A percentile compares a stretch with the other conserved stretches of the same genome.
Evolutionary conservation across 2,797 vertebrate species (phyloP).

Genomic region (Craterocephalus amniculus): DNA sequence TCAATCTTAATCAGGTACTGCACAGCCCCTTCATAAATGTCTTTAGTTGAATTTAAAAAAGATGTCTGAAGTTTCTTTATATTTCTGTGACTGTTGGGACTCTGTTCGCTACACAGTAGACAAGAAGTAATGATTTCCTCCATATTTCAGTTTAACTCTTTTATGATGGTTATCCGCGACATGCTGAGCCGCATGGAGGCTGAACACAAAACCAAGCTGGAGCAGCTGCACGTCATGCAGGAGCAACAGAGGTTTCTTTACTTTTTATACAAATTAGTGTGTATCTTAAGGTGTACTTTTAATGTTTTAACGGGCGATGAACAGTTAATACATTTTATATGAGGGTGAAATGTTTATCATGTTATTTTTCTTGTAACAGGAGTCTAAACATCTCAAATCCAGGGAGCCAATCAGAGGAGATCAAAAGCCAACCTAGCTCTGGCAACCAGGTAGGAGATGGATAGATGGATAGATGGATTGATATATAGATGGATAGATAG

Average conservation of each 20-base stretch:
- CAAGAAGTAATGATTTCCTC: neutral
- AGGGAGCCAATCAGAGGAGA: conserved; percentile 86
- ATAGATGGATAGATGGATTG: neutral
- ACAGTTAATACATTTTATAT: neutral
- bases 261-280: neutral
- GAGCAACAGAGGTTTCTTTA: conserved; percentile 92
- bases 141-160: conserved; percentile 92
- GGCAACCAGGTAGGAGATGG: conserved; percentile 85
- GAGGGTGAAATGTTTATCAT: neutral
- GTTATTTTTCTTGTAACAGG: conserved; percentile 57
- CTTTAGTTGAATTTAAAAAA: neutral
- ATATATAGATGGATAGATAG: too few relatives aligned
- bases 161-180: conserved; percentile 96
- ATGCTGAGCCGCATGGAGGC: conserved; percentile 95
- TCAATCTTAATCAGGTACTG: conserved; percentile 96
- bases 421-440: conserved; percentile 79
- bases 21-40: too few relatives aligned
- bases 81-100: neutral
- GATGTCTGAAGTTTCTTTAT: neutral
- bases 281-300: neutral
- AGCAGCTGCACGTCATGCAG: conserved; percentile 97
- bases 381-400: conserved; percentile 90
- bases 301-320: neutral
- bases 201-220: conserved; percentile 98
- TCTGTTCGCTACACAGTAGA: too few relatives aligned